Conservation (phyloP, 2,797 vertebrate species). For the Spinibarbus caldwelli region DNA sequence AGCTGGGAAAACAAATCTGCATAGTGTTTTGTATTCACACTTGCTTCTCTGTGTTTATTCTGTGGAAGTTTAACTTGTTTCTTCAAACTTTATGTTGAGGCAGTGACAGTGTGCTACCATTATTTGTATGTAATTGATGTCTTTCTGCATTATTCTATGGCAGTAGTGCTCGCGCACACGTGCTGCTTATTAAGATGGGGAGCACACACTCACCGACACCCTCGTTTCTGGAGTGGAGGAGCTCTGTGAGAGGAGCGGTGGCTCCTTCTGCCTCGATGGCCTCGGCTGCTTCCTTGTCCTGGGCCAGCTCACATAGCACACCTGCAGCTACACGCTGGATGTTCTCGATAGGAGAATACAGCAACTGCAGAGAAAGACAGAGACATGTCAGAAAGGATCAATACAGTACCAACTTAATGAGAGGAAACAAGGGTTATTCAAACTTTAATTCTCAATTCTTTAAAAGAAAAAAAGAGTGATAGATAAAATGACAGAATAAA, state of each 20-base stretch:
- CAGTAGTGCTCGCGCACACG: background rate
- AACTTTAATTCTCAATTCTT: background rate
- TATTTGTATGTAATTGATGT: background rate
- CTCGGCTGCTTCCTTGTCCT: slow-evolving; percentile 98
- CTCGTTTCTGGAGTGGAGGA: slow-evolving; percentile 97
- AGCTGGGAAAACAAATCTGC: slow-evolving; percentile 33
- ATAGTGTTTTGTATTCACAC: slow-evolving; percentile 18
- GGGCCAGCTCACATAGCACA: slow-evolving; percentile 97
- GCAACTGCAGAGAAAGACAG: slow-evolving; percentile 77
- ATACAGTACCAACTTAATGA: background rate
- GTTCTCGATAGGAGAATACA: slow-evolving; percentile 98
- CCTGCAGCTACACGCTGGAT: slow-evolving; percentile 98
- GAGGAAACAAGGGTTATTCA: background rate
- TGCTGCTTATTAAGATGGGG: background rate
- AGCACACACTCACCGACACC: slow-evolving; percentile 88
- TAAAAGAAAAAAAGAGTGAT: no score
- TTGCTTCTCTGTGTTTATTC: slow-evolving; percentile 21
- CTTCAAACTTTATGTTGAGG: slow-evolving; percentile 7
- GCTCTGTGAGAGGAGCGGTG: slow-evolving; percentile 94
- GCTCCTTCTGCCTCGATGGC: slow-evolving; percentile 98
- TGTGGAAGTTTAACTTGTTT: slow-evolving; percentile 21
- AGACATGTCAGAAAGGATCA: slow-evolving; percentile 1
- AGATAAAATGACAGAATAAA: background rate
- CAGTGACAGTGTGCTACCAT: slow-evolving; percentile 12
- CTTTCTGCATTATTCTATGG: background rate